Percentiles rank a stretch among this genome's conserved stretches.
Conservation (phyloP, 2,888 invertebrate genomes). For the Lepidocyrtoides sp. region DNA sequence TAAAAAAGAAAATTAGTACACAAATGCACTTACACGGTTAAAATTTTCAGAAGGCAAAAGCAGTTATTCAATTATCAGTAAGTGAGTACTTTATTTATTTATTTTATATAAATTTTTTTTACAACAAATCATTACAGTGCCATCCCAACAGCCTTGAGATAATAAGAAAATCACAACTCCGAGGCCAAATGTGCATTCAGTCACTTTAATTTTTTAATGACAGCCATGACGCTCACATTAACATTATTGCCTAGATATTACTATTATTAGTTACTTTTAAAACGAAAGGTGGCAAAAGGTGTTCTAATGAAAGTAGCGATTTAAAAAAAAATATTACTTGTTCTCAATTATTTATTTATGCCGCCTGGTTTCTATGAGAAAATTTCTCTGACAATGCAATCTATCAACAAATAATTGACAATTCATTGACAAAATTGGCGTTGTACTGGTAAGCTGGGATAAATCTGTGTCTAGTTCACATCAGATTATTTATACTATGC, state of each 20-base stretch:
- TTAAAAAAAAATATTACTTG: conserved; percentile 13
- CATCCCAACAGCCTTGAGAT: background rate
- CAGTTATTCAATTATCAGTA: background rate
- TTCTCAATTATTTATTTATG: conserved; percentile 47
- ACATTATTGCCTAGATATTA: conserved; percentile 5
- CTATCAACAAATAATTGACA: conserved; percentile 58
- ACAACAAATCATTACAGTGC: background rate
- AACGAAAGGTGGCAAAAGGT: conserved; percentile 60
- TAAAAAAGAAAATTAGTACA: background rate
- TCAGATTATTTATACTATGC: background rate
- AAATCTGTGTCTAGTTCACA: conserved; percentile 58
- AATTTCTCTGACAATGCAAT: conserved; percentile 55
- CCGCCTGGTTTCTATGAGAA: conserved; percentile 70
- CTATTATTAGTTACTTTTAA: conserved; percentile 18
- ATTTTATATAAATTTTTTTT: background rate
- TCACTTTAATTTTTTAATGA: background rate
- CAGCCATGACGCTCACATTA: background rate
- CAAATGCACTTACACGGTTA: background rate
- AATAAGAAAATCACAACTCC: background rate
- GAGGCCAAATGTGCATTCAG: background rate
- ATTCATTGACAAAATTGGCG: conserved; percentile 34
- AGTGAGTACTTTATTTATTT: background rate
- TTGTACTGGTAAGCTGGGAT: conserved; percentile 41
- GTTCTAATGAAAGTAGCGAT: conserved; percentile 37
- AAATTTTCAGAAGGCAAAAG: no score